phyloP scores from a whole-genome alignment of 2,797 vertebrate genomes.

The Zalophus californianus region DNA sequence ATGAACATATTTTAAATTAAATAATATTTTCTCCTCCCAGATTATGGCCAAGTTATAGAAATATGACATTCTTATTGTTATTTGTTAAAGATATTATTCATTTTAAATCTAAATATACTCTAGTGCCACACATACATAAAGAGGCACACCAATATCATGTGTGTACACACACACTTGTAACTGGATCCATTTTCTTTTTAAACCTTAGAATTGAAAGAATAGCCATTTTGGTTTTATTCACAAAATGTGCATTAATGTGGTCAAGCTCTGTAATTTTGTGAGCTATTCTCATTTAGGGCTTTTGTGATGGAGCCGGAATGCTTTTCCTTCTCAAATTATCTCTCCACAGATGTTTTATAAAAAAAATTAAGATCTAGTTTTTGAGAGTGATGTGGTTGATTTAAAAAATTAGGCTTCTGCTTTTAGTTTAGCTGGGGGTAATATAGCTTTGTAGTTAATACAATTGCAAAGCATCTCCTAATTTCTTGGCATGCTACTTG shows the following conservation, averaged over 20 bases:
- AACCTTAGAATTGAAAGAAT: neutral
- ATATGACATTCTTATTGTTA: neutral
- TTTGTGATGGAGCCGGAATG: constrained; percentile 55
- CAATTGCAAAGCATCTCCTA: neutral
- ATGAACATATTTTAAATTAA: neutral
- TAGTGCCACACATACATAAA: neutral
- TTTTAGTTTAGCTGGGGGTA: constrained; percentile 37
- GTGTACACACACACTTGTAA: neutral
- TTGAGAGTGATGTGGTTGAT: constrained; percentile 11
- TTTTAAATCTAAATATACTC: neutral
- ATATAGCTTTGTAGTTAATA: neutral
- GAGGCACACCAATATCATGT: neutral
- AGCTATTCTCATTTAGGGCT: constrained; percentile 48
- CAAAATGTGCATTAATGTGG: constrained; percentile 46
- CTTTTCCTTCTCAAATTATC: constrained; percentile 61
- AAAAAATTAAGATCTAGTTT: constrained; percentile 9
- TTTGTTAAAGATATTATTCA: neutral
- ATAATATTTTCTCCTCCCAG: neutral
- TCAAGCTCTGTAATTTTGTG: constrained; percentile 20
- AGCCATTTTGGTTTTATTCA: constrained; percentile 42
- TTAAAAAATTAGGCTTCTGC: neutral
- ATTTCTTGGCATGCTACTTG: neutral
- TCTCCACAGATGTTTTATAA: constrained; percentile 53
- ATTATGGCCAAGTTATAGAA: neutral
- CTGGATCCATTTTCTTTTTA: neutral